Conservation (phyloP, 2,888 invertebrate genomes). For the Epistrophe eligans region DNA sequence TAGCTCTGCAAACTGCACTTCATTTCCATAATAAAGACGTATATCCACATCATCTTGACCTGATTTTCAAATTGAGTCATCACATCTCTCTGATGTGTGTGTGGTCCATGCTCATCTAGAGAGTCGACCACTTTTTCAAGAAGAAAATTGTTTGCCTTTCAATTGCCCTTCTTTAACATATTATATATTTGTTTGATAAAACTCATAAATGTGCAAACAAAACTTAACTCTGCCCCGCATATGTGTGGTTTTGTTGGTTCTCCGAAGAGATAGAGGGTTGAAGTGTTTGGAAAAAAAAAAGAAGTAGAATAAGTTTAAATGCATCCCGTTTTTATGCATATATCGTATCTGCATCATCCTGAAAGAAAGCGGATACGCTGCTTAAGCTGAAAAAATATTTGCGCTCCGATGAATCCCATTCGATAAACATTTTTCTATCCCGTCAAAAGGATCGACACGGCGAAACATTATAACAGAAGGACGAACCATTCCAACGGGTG, state of each 20-base stretch:
- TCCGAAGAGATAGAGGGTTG: no score
- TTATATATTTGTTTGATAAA: conserved; percentile 37
- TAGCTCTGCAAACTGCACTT: conserved; percentile 46
- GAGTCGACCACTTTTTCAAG: conserved; percentile 23
- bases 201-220: conserved; percentile 65
- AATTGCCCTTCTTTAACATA: conserved; percentile 59
- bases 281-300: background rate
- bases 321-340: conserved; percentile 39
- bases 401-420: conserved; percentile 67
- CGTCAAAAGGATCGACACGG: conserved; percentile 70
- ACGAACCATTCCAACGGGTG: conserved; percentile 40
- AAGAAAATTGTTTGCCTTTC: conserved; percentile 14
- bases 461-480: conserved; percentile 33
- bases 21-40: conserved; percentile 58
- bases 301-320: conserved; percentile 21
- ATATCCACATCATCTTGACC: conserved; percentile 63
- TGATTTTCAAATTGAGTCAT: conserved; percentile 48
- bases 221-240: background rate
- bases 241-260: background rate
- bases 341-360: conserved; percentile 26
- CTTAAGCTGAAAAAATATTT: conserved; percentile 71
- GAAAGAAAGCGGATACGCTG: conserved; percentile 67
- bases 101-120: background rate
- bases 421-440: conserved; percentile 74
- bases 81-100: conserved; percentile 1